Evolutionary conservation across 2,888 invertebrate species (phyloP).

Genomic region (Synergus itoensis): DNA sequence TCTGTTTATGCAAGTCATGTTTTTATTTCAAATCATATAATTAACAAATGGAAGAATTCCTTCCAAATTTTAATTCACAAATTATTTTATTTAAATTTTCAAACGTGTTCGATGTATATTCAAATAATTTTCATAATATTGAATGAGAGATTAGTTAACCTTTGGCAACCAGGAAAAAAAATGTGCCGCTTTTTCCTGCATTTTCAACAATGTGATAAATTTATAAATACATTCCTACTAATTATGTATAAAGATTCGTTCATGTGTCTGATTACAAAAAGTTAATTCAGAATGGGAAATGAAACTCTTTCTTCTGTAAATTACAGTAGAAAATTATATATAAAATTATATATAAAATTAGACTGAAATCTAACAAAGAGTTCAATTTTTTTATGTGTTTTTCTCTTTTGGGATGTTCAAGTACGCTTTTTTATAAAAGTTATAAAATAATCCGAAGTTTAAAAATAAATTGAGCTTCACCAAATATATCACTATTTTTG

Average conservation of each 20-base stretch:
- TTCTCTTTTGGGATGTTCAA: background rate
- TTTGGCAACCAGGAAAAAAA: too few species aligned
- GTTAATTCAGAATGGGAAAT: too few species aligned
- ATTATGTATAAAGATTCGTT: too few species aligned
- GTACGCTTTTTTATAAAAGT: conserved; percentile 21
- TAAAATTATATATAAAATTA: background rate
- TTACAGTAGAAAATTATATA: background rate
- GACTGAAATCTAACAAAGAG: background rate
- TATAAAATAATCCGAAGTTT: conserved; percentile 17
- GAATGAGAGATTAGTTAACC: too few species aligned
- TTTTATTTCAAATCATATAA: background rate
- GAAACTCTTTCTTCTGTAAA: background rate
- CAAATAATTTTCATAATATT: background rate
- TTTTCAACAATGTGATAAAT: too few species aligned
- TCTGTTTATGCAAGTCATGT: background rate
- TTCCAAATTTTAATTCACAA: background rate
- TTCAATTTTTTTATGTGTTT: background rate
- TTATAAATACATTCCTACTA: too few species aligned
- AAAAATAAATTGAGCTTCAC: conserved; percentile 80
- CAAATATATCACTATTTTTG: conserved; percentile 77
- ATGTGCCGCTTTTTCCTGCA: too few species aligned
- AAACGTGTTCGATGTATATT: background rate
- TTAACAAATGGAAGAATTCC: too few species aligned
- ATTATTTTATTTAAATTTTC: background rate
- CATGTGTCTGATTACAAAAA: too few species aligned